These are phyloP conservation scores for Augiades crinisus DNA, from an alignment of 2,888 invertebrate genomes.

Conservation along the genomic window DNA sequence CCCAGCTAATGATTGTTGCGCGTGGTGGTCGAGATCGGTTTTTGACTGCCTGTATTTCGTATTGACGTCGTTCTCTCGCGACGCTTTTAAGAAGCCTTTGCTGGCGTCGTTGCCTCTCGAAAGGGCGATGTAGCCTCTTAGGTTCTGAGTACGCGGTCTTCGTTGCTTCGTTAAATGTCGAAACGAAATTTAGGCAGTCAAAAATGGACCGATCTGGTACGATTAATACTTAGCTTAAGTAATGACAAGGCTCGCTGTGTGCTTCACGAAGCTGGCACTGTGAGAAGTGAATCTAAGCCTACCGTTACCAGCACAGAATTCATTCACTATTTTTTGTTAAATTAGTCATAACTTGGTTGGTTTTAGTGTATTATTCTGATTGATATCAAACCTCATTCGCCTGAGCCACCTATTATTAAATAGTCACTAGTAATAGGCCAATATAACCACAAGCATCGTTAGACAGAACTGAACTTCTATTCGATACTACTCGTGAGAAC, in stretches of 20 bases:
- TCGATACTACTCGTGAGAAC: no score
- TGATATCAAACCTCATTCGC: no score
- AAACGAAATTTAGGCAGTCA: not conserved
- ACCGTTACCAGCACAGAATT: slow-evolving; percentile 17
- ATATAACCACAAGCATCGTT: no score
- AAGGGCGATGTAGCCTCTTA: no score
- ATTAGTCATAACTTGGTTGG: not conserved
- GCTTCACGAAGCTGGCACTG: not conserved
- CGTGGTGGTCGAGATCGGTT: not conserved
- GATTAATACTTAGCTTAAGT: not conserved
- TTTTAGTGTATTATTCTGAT: no score
- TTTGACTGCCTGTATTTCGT: not conserved
- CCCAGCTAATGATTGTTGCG: slow-evolving; percentile 63
- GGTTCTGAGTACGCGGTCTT: no score
- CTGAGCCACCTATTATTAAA: no score
- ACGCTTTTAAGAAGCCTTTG: no score
- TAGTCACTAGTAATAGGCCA: no score
- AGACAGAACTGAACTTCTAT: no score
- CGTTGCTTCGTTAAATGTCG: no score
- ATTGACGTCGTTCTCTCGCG: not conserved
- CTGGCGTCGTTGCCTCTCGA: no score
- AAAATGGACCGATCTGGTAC: not conserved
- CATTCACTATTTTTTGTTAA: not conserved
- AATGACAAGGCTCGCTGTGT: slow-evolving; percentile 3
- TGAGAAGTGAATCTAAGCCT: slow-evolving; percentile 5